A percentile compares a stretch with the other conserved stretches of the same genome.
These are phyloP conservation scores for Tiaroga cobitis DNA, from an alignment of 2,797 vertebrate genomes.

Conservation along the genomic window DNA sequence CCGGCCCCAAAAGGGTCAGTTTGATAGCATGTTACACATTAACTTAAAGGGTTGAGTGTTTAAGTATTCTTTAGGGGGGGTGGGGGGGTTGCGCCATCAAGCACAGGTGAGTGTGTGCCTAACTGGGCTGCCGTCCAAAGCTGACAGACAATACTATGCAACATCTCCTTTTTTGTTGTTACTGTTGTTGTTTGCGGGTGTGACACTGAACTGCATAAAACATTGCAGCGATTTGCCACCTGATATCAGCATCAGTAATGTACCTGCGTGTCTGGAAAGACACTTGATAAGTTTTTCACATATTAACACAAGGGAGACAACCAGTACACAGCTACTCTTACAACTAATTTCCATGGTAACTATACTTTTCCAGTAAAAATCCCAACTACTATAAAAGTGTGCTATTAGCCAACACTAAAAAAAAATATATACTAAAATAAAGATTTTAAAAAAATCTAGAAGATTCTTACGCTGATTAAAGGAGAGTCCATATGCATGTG, in stretches of 20 bases:
- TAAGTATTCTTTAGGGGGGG: not conserved
- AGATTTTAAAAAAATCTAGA: not conserved
- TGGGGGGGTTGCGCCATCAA: constrained; percentile 27
- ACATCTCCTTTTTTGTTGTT: constrained; percentile 64
- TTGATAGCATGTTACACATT: constrained; percentile 57
- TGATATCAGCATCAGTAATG: constrained; percentile 45
- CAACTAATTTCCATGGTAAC: constrained; percentile 12
- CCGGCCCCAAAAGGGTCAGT: constrained; percentile 14
- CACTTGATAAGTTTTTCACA: constrained; percentile 51
- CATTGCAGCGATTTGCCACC: constrained; percentile 70
- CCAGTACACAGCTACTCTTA: not conserved
- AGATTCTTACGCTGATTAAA: not conserved
- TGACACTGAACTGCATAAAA: constrained; percentile 60
- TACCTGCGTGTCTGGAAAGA: constrained; percentile 44
- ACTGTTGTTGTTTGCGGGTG: constrained; percentile 69
- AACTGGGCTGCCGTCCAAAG: constrained; percentile 70
- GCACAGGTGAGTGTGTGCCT: constrained; percentile 55
- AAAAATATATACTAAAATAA: not conserved
- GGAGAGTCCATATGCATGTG: not conserved
- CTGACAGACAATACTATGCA: constrained; percentile 74
- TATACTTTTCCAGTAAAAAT: constrained; percentile 1
- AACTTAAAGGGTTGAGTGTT: constrained; percentile 37
- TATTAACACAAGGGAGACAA: constrained; percentile 27
- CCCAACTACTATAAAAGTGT: constrained; percentile 7
- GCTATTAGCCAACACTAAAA: not conserved